Base-by-base conservation (phyloP, 2,113 vertebrate genomes). In the Sinosuthora webbiana region DNA sequence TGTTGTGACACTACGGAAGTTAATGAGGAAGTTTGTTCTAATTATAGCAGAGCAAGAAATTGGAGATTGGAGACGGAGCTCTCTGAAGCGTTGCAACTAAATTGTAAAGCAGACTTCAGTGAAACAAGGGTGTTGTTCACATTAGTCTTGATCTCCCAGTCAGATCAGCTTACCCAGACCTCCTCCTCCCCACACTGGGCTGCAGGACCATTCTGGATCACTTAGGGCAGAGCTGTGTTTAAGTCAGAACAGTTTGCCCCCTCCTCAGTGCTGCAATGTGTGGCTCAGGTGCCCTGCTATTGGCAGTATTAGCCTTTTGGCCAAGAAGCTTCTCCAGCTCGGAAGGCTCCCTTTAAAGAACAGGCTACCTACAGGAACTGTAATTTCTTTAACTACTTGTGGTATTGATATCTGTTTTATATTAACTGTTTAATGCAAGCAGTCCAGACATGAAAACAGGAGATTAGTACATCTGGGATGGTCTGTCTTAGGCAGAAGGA, bases 1-100 rank as follows among this genome's bases (percentile, higher is more conserved):
- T 94, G 60, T 67, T 91, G 75, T 92, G 85, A 85, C 71, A 63
- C 79, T 67, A 27, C n/a, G 86, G 92, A 96, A 83, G 47, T 52
- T 95, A 88, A 90, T 4, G 8, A 77, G 59, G 64, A 90, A 90
- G 53, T 91, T 92, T 74, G 39, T 80, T 92, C 76, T 94, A 83
- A 77, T 92, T 86, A 80, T 52, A 78, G 35, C 9, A 9, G 42
- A 93, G 52, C 15, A 87, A 86, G 83, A 69, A 45, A 71, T 13
- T 75, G 60, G 56, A 79, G 73, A 52, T 15, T 63, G 76, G 76
- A 59, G 53, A 45, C 0, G 1, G 63, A 88, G 63, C 42, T 76
- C 35, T 83, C 65, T 65, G 41, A 94, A 93, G 44, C 10, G 2
- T 63, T 77, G 45, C 39, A 67, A 37, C 35, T 77, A 39, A 81